phyloP scores from a whole-genome alignment of 2,113 vertebrate species.

The Mesitornis unicolor region DNA sequence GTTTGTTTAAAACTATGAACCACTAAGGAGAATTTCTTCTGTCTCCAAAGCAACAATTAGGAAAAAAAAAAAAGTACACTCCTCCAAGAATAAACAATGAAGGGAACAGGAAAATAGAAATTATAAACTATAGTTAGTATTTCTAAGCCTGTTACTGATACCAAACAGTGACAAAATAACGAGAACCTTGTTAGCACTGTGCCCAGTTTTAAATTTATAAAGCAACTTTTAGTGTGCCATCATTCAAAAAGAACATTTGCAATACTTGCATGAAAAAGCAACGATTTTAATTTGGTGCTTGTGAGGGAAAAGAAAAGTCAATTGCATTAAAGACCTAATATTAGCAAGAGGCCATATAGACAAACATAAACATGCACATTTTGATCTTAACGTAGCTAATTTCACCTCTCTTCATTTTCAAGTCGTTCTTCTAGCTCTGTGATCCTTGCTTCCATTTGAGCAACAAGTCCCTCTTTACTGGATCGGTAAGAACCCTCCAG shows the following conservation, averaged over 20 bases:
- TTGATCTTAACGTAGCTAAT: neutral
- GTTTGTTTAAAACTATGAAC: neutral
- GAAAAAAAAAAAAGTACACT: neutral
- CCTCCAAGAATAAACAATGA: neutral
- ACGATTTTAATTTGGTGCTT: neutral
- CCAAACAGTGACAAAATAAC: neutral
- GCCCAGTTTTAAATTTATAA: neutral
- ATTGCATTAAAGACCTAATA: neutral
- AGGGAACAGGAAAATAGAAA: neutral
- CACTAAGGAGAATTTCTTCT: neutral
- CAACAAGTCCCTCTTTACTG: constrained; percentile 89
- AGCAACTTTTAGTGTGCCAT: neutral
- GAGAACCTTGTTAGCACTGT: neutral
- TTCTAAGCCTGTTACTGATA: neutral
- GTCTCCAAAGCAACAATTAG: neutral
- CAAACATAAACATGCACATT: neutral
- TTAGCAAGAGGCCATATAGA: neutral
- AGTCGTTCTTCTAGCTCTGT: constrained; percentile 90
- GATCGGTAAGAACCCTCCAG: constrained; percentile 89
- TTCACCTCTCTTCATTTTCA: constrained; percentile 90
- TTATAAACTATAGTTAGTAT: neutral
- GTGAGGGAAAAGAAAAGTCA: neutral
- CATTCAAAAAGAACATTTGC: neutral
- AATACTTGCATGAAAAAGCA: neutral
- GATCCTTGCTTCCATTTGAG: constrained; percentile 89